phyloP scores from a whole-genome alignment of 2,797 vertebrate genomes.

The Poecilia picta region DNA sequence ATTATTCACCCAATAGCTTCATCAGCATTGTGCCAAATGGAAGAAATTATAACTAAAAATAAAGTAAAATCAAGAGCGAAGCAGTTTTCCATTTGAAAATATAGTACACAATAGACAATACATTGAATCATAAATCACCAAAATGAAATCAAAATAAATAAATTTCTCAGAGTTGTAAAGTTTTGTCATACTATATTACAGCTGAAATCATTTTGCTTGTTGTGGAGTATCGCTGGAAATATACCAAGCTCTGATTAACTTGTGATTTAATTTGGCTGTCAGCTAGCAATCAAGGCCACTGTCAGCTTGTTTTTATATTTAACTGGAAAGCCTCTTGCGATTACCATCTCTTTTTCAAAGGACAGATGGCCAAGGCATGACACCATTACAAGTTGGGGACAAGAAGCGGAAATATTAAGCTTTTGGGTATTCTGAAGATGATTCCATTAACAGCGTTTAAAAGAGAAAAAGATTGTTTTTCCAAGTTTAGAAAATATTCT shows the following conservation, averaged over 20 bases:
- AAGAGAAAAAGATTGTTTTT: background rate
- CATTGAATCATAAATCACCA: background rate
- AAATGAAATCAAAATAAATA: background rate
- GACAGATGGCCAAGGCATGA: background rate
- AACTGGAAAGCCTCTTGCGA: background rate
- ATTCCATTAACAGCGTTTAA: background rate
- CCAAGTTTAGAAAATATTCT: background rate
- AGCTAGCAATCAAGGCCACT: background rate
- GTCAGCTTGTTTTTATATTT: constrained; percentile 1
- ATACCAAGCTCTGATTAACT: background rate
- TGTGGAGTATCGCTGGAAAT: background rate
- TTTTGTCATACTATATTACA: background rate
- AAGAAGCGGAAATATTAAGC: background rate
- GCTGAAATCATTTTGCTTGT: background rate
- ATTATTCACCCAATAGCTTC: background rate
- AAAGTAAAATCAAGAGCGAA: background rate
- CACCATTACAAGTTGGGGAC: background rate
- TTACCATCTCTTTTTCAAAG: background rate
- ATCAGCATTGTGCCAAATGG: background rate
- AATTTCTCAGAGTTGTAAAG: background rate
- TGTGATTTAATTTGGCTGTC: constrained; percentile 5
- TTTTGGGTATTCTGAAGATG: background rate
- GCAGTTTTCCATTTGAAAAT: background rate
- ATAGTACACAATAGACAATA: background rate
- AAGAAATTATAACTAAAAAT: background rate